Base-by-base conservation (phyloP, 1,140 invertebrate species). In the Procambarus virginalis region DNA sequence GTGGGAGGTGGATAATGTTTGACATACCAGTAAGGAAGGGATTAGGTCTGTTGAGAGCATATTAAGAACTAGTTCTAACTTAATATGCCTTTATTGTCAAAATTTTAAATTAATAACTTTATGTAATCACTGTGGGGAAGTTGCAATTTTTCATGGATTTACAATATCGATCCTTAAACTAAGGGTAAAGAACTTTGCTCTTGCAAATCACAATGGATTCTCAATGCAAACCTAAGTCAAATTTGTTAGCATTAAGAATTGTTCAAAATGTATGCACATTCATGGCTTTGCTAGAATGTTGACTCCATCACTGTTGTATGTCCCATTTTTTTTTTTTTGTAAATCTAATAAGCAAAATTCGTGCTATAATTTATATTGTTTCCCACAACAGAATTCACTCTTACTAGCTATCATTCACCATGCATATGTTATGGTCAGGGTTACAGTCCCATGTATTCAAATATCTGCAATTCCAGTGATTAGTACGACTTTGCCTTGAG, bases 91-190 rank as follows among this genome's bases (percentile, higher is more conserved):
- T 68, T 17, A n/a, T 17, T n/a, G 2, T 34, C 68, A 34, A 9
- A 3, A 6, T 4, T 10, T 73, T 6, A 34, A 73, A 20, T 6
- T 4, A 34, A 73, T 2, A 34, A 73, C n/a, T 34, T 34, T n/a
- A 73, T 73, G 68, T 34, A 34, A 8, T 73, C 68, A 73, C 68
- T 73, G 68, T 34, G n/a, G 68, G 68, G 22, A 73, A 73, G 68
- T 22, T 4, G 3, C 8, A 6, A 34, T 73, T 34, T 8, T 73
- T 2, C 22, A 73, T 34, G 34, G 3, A 34, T 34, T 34, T 5
- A 73, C 9, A 73, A 73, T 34, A 73, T 34, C 6, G n/a, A 64
- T 55, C 51, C 51, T 55, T 12, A 8, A 9, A 55, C 51, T 55
- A 12, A 55, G 51, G 51, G 12, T 55, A 55, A 12, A 55, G 51